Percentiles rank a stretch among this genome's conserved stretches.
Evolutionary conservation across 1,140 invertebrate species (phyloP).

Genomic region (Neelides sp.): DNA sequence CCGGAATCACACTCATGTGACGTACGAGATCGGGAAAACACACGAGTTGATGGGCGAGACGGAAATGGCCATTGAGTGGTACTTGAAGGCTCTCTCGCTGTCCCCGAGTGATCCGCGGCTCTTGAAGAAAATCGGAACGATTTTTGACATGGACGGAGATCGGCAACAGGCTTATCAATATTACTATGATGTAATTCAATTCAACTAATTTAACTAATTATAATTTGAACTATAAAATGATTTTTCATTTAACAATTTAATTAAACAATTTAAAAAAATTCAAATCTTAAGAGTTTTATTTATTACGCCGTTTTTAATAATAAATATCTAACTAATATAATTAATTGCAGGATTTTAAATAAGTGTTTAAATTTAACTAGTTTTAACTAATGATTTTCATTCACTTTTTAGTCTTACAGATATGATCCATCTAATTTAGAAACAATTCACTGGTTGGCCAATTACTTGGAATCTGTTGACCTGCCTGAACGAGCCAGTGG

Average conservation of each 20-base stretch:
- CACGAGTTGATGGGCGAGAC: constrained; percentile 60
- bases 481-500: constrained; percentile 75
- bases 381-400: background rate
- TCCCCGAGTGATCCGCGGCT: constrained; percentile 71
- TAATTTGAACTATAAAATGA: background rate
- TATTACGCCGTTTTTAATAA: constrained; percentile 10
- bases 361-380: constrained; percentile 1
- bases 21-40: constrained; percentile 71
- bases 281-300: constrained; percentile 5
- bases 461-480: constrained; percentile 81
- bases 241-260: background rate
- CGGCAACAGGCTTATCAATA: constrained; percentile 86
- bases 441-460: constrained; percentile 81
- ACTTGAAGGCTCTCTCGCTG: constrained; percentile 69
- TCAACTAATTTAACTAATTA: background rate
- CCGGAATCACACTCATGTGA: constrained; percentile 65
- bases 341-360: background rate
- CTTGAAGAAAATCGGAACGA: constrained; percentile 66
- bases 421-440: constrained; percentile 78
- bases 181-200: constrained; percentile 60
- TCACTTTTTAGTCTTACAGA: constrained; percentile 54
- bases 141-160: constrained; percentile 73
- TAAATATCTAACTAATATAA: constrained; percentile 16
- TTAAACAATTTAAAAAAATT: background rate
- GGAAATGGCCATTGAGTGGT: constrained; percentile 68